Evolutionary conservation across 2,888 invertebrate species (phyloP).

Genomic region (Malthinus seriepunctatus): DNA sequence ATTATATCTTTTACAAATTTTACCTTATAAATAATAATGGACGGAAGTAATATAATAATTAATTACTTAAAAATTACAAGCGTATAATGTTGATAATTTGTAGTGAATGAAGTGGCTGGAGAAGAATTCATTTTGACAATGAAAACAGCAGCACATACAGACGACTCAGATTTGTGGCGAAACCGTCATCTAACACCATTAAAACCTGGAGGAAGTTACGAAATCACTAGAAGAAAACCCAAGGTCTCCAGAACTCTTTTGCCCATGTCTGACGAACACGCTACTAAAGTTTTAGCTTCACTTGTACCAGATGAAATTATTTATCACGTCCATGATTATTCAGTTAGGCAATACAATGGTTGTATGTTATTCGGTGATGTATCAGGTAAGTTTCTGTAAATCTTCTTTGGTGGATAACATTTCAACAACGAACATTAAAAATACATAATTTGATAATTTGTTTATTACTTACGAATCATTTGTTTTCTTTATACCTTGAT

Average conservation of each 20-base stretch:
- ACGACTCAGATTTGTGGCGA: slow-evolving; percentile 29
- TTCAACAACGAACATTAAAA: not conserved
- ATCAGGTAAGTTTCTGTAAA: slow-evolving; percentile 55
- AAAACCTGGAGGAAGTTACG: not conserved
- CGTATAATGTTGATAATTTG: not conserved
- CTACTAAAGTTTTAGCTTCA: slow-evolving; percentile 62
- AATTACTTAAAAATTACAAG: not conserved
- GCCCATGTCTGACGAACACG: slow-evolving; percentile 39
- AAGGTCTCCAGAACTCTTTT: slow-evolving; percentile 15
- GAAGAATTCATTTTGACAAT: slow-evolving; percentile 43
- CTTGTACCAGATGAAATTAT: slow-evolving; percentile 70
- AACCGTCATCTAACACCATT: slow-evolving; percentile 16
- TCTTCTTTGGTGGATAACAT: too few relatives aligned
- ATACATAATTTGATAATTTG: too few relatives aligned
- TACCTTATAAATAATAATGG: not conserved
- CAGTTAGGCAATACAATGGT: slow-evolving; percentile 60
- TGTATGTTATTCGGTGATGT: slow-evolving; percentile 67
- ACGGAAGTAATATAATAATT: not conserved
- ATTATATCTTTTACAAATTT: not conserved
- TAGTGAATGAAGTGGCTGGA: slow-evolving; percentile 35
- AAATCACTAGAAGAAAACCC: slow-evolving; percentile 5
- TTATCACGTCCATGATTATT: slow-evolving; percentile 59
- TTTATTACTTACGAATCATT: too few relatives aligned
- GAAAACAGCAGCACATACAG: slow-evolving; percentile 25
- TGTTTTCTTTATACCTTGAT: too few relatives aligned